These are phyloP conservation scores for Cephus spinipes DNA, from an alignment of 2,888 invertebrate species.

Conservation along the genomic window DNA sequence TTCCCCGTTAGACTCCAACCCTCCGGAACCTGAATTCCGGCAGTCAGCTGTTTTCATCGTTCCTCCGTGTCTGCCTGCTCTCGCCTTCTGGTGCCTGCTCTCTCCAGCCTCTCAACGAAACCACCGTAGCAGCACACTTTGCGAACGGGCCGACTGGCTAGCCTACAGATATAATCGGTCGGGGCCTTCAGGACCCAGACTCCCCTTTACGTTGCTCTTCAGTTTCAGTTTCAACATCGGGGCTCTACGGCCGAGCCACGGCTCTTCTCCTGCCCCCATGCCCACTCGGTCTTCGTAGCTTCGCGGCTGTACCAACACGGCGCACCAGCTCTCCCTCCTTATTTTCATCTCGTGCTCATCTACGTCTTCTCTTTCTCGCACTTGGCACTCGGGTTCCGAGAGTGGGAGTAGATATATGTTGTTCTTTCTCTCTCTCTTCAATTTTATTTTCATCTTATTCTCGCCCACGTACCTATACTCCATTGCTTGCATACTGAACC, in stretches of 20 bases:
- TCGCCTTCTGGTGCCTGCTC: conserved; percentile 11
- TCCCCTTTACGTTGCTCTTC: not conserved
- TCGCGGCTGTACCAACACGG: not conserved
- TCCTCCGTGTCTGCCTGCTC: conserved; percentile 12
- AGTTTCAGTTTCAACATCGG: not conserved
- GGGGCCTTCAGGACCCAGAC: not conserved
- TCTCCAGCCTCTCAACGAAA: conserved; percentile 29
- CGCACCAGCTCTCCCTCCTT: not conserved
- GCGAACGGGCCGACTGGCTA: not conserved
- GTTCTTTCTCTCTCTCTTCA: conserved; percentile 12
- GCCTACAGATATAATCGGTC: not conserved
- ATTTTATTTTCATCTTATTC: conserved; percentile 29
- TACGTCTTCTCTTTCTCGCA: conserved; percentile 10
- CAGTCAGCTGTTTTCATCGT: conserved; percentile 59
- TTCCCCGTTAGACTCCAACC: conserved; percentile 43
- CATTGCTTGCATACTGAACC: conserved; percentile 21
- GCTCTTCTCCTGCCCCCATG: not conserved
- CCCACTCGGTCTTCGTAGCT: not conserved
- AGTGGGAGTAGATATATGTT: not conserved
- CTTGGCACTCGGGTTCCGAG: not conserved
- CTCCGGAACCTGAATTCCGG: conserved; percentile 62
- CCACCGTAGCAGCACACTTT: conserved; percentile 31
- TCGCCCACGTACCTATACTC: conserved; percentile 26
- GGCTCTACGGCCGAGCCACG: not conserved
- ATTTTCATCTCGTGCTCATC: conserved; percentile 9